Evolutionary conservation across 2,888 invertebrate species (phyloP).

Genomic region (Cheilosia scutellata): DNA sequence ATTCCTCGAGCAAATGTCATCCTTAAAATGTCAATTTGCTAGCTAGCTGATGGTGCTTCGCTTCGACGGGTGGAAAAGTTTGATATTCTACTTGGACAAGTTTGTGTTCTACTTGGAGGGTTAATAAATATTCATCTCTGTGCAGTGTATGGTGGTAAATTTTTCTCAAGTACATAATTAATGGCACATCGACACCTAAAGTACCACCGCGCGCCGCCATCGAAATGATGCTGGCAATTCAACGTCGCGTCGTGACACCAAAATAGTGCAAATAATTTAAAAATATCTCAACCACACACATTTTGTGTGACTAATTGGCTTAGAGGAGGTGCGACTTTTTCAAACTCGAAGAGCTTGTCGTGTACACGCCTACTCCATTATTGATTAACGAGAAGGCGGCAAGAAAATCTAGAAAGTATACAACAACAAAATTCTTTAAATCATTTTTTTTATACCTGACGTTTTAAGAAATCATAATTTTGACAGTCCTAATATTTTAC

Average conservation of each 20-base stretch:
- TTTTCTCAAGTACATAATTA: constrained; percentile 39
- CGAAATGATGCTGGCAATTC: constrained; percentile 10
- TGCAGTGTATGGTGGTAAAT: constrained; percentile 1
- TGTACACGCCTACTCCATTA: constrained; percentile 30
- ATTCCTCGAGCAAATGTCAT: constrained; percentile 48
- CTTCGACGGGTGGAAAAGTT: background rate
- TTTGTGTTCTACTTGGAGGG: constrained; percentile 8
- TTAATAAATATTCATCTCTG: constrained; percentile 26
- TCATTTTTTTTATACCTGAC: background rate
- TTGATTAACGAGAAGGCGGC: constrained; percentile 17
- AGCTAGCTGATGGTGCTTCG: constrained; percentile 8
- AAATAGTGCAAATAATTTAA: constrained; percentile 15
- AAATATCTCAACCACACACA: constrained; percentile 32
- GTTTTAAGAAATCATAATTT: no score
- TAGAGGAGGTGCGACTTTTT: constrained; percentile 35
- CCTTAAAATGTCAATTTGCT: constrained; percentile 57
- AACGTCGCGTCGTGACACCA: constrained; percentile 1
- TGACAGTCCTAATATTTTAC: no score
- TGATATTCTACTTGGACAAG: constrained; percentile 11
- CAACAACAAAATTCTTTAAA: background rate
- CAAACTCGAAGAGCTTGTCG: constrained; percentile 11
- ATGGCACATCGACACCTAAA: constrained; percentile 43
- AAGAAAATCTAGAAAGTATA: background rate
- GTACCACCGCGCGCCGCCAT: constrained; percentile 12
- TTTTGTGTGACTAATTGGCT: constrained; percentile 45